Base-by-base conservation (phyloP, 2,888 invertebrate species). In the Drosophila mulleri region DNA sequence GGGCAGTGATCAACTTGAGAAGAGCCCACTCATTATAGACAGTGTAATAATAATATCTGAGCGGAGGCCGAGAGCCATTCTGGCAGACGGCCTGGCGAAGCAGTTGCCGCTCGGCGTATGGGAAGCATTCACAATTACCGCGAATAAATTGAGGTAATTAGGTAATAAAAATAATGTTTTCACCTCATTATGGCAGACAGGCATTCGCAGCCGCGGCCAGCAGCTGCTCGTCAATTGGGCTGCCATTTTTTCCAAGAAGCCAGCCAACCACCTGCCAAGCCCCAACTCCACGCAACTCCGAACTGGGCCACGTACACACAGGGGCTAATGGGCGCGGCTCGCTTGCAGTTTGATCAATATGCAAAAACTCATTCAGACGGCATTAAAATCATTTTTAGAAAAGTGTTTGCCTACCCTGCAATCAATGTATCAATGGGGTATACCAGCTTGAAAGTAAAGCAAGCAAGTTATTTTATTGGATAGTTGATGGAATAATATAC, bases 81-180 rank as follows among this genome's bases (percentile, higher is more conserved):
- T 3, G 14, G 45, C 78, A 82, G 82, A 85, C 80, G 61, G 74
- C 75, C 70, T 81, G 79, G 79, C 75, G 73, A 50, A 72, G 76
- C 60, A 70, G 54, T 73, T 47, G 71, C 74, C 37, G 52, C 67
- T 14, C 41, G 16, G 20, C 8, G 35, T 47, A 58, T 79, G 77
- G 67, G 72, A 68, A 74, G 35, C 77, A 76, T 75, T 80, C 63
- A 65, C 80, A 82, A 90, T 89, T 91, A 91, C 91, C 74, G 82
- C 77, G 86, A 91, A 91, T 88, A 91, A 90, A 91, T 91, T 90
- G 82, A 83, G 91, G 90, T 91, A 90, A 91, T 91, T 91, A 86
- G 89, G 91, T 86, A 90, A 90, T 91, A 90, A 91, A 91, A 91
- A 88, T 89, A 90, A 80, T 90, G 83, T 89, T 90, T 89, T 90